Base-by-base conservation (phyloP, 2,888 invertebrate genomes). In the Eubasilissa splendida region DNA sequence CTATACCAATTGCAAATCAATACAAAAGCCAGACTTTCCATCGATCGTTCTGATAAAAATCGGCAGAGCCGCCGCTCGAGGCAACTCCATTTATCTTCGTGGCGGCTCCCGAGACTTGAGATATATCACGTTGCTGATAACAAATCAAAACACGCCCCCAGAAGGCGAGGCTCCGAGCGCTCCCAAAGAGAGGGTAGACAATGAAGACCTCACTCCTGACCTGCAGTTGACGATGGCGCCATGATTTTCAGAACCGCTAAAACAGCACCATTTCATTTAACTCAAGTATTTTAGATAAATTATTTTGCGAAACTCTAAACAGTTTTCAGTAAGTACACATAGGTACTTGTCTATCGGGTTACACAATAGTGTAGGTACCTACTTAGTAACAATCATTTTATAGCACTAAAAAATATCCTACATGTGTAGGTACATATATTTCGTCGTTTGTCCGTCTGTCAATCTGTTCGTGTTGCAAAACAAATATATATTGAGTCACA, bases 101-200 rank as follows among this genome's bases (percentile, higher is more conserved):
- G 59, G n/a, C 75, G 76, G 68, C 60, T 73, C 22, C 14, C 8
- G 63, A 66, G 70, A 50, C 70, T 63, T 58, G 52, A 77, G 50
- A 80, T 80, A 77, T 76, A 81, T 81, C 79, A 78, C 71, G 68
- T 63, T 60, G 66, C 65, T 65, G 82, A 82, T 82, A 82, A 76
- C 63, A 56, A 70, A 82, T 82, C 82, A 71, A 70, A 65, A 71
- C 76, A 56, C 33, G 79, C 50, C 65, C 52, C 53, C 52, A n/a
- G 42, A 68, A 33, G 56, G 74, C 54, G 52, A 77, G 68, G 59
- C 42, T 8, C 75, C 59, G 68, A 50, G 70, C 22, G 22, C 22
- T 52, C 66, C 56, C 56, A 73, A 4, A 76, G 76, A 42, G 65
- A 54, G 73, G 60, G 54, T n/a, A 12, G 56, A 63, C 77, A 52